These are phyloP conservation scores for Clarias platycephalus DNA, from an alignment of 2,797 vertebrate species.

Conservation along the genomic window DNA sequence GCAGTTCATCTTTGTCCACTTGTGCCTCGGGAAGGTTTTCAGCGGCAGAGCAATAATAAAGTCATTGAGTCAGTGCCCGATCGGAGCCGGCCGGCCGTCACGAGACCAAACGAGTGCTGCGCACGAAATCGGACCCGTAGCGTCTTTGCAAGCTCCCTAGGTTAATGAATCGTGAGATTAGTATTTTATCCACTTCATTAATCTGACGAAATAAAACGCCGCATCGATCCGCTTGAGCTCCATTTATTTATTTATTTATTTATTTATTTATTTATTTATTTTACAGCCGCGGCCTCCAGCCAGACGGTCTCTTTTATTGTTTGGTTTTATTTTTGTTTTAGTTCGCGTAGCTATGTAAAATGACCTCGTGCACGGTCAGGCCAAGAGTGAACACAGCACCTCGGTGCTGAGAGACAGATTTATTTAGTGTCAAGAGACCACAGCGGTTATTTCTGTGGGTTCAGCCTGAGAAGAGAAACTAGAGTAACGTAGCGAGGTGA, in stretches of 20 bases:
- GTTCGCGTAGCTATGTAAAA: conserved; percentile 11
- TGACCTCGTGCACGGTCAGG: conserved; percentile 4
- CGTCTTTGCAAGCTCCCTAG: conserved; percentile 13
- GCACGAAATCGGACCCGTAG: conserved; percentile 30
- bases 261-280: neutral
- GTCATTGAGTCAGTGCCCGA: neutral
- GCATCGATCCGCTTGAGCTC: neutral
- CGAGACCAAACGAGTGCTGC: conserved; percentile 28
- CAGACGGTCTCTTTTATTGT: conserved; percentile 32
- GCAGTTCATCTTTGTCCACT: conserved; percentile 11
- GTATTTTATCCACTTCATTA: conserved; percentile 33
- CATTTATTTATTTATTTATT: neutral
- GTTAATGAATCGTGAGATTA: conserved; percentile 46
- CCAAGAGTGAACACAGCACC: conserved; percentile 19
- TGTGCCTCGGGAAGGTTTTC: conserved; percentile 21
- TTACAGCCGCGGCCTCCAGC: conserved; percentile 3
- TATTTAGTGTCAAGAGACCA: conserved; percentile 22
- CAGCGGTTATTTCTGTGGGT: conserved; percentile 15
- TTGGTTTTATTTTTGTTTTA: conserved; percentile 21
- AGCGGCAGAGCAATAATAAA: conserved; percentile 19
- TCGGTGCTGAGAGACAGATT: conserved; percentile 25
- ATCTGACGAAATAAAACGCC: conserved; percentile 17
- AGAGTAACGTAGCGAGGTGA: conserved; percentile 56
- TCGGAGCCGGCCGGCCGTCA: conserved; percentile 35
- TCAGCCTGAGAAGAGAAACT: conserved; percentile 11